Conservation (phyloP, 2,797 vertebrate genomes). For the Oreochromis grahami region DNA sequence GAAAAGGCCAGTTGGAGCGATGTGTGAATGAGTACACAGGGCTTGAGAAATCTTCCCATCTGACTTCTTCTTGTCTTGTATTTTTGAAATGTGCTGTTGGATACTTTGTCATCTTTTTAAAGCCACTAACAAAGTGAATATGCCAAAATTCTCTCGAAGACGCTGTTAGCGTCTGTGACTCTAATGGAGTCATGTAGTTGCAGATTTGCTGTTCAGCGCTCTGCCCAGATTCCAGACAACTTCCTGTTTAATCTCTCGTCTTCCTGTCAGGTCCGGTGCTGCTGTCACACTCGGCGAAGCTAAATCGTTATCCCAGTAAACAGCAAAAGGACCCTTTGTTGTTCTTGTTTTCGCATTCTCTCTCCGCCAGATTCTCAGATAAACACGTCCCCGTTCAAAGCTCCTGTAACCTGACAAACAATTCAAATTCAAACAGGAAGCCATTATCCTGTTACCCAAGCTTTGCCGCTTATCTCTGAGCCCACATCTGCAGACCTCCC, state of each 20-base stretch:
- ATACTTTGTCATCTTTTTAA: not conserved
- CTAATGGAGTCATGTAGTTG: not conserved
- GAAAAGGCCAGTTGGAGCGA: not conserved
- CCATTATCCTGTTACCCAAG: slow-evolving; percentile 67
- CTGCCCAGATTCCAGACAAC: slow-evolving; percentile 40
- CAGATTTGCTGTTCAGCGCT: not conserved
- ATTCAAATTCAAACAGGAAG: slow-evolving; percentile 74
- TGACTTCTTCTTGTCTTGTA: not conserved
- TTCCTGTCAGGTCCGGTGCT: slow-evolving; percentile 51
- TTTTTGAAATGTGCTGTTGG: not conserved
- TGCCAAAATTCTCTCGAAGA: not conserved
- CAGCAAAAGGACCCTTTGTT: slow-evolving; percentile 40
- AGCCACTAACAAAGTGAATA: not conserved
- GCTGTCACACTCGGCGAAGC: slow-evolving; percentile 26
- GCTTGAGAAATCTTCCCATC: not conserved
- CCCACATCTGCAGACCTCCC: slow-evolving; percentile 69
- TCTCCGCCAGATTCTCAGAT: slow-evolving; percentile 42
- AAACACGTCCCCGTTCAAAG: slow-evolving; percentile 64
- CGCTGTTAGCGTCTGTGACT: not conserved
- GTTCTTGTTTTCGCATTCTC: slow-evolving; percentile 43
- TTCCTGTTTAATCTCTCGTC: slow-evolving; percentile 70
- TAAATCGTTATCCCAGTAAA: slow-evolving; percentile 62
- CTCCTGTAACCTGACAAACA: slow-evolving; percentile 52
- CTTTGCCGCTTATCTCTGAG: slow-evolving; percentile 66
- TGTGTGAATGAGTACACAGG: not conserved